These are phyloP conservation scores for Caracal caracal DNA, from an alignment of 2,113 vertebrate genomes.

Conservation along the genomic window DNA sequence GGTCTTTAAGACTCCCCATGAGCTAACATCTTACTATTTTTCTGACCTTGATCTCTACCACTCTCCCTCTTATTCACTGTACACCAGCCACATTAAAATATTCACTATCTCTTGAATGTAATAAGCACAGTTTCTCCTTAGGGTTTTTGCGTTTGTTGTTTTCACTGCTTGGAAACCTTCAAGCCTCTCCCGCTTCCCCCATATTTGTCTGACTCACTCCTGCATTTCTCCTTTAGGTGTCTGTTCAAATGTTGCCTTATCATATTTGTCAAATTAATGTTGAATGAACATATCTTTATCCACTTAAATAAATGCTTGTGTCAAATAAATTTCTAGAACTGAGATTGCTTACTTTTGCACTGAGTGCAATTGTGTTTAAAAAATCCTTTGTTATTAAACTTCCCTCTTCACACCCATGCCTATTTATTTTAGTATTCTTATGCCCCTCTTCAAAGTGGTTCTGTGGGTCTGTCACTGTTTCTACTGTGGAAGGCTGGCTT, in stretches of 20 bases:
- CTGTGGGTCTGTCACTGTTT: not conserved
- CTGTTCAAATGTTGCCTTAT: not conserved
- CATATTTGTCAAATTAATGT: not conserved
- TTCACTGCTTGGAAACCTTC: not conserved
- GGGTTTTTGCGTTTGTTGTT: not conserved
- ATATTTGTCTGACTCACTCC: not conserved
- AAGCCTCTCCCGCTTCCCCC: rapidly evolving
- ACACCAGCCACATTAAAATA: not conserved
- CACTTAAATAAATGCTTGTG: not conserved
- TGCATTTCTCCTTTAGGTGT: not conserved
- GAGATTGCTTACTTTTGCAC: not conserved
- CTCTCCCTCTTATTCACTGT: not conserved
- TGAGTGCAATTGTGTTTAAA: not conserved
- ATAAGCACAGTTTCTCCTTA: not conserved
- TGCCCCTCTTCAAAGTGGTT: not conserved
- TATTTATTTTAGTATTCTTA: not conserved
- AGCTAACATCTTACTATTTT: not conserved
- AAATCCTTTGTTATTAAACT: not conserved
- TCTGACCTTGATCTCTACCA: not conserved
- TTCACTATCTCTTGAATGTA: not conserved
- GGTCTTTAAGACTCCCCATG: not conserved
- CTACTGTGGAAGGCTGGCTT: not conserved
- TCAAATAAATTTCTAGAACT: not conserved
- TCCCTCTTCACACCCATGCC: not conserved
- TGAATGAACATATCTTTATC: not conserved